Evolutionary conservation across 2,797 vertebrate genomes (phyloP).

Genomic region (Dendrocincla fuliginosa): DNA sequence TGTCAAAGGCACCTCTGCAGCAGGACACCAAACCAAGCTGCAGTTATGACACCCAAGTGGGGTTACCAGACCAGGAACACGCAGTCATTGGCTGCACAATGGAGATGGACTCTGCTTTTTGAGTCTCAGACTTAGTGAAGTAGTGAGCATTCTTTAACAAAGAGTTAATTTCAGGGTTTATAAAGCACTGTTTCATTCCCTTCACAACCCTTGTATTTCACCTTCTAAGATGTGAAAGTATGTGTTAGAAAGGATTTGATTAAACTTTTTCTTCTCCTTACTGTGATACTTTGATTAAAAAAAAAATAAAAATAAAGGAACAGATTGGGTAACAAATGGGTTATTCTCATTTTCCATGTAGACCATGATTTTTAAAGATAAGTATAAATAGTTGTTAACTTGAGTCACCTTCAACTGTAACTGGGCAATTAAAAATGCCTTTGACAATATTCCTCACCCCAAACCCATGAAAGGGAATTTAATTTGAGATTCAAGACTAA

Average conservation of each 20-base stretch:
- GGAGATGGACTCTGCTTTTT: not conserved
- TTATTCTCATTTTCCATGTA: not conserved
- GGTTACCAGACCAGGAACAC: not conserved
- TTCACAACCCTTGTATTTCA: not conserved
- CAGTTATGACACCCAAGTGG: accelerated
- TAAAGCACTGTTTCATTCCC: not conserved
- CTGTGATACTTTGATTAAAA: not conserved
- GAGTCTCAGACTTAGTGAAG: not conserved
- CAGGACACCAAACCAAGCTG: not conserved
- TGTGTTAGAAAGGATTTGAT: not conserved
- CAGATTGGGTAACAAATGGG: not conserved
- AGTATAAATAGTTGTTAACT: not conserved
- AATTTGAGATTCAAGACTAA: not conserved
- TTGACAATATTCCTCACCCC: not conserved
- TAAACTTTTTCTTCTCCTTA: not conserved
- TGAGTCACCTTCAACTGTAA: not conserved
- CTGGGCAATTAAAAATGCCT: not conserved
- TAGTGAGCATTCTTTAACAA: not conserved
- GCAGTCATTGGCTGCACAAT: accelerated
- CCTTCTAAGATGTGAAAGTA: not conserved
- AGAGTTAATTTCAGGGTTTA: accelerated
- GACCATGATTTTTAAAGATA: not conserved
- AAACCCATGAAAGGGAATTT: not conserved
- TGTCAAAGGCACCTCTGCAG: not conserved
- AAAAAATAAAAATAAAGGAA: not conserved